Percentiles rank a stretch among this genome's conserved stretches.
These are phyloP conservation scores for Apamea anceps DNA, from an alignment of 2,888 invertebrate genomes.

Conservation along the genomic window DNA sequence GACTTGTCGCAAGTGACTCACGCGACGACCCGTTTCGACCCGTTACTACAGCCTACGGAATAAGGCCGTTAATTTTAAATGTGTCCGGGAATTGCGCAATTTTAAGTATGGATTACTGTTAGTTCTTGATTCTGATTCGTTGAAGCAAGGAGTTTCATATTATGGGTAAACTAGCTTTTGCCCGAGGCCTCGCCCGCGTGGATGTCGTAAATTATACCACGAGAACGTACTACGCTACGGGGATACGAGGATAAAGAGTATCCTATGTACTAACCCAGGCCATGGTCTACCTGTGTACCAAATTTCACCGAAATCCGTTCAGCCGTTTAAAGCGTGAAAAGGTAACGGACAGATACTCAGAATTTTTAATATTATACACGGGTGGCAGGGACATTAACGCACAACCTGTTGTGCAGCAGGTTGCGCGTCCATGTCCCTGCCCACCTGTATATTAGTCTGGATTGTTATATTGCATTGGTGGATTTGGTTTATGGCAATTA, in stretches of 20 bases:
- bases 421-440: no score
- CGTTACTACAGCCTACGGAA: slow-evolving; percentile 44
- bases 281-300: neutral
- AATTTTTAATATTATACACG: no score
- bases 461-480: neutral
- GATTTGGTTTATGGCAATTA: neutral
- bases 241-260: neutral
- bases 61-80: slow-evolving; percentile 49
- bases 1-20: slow-evolving; percentile 58
- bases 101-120: slow-evolving; percentile 14
- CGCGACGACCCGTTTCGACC: slow-evolving; percentile 43
- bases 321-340: neutral
- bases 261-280: neutral
- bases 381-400: accelerated
- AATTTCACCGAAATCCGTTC: neutral
- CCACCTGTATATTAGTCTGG: no score
- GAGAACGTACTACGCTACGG: no score
- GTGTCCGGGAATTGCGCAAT: slow-evolving; percentile 26
- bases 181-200: neutral
- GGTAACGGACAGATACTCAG: neutral
- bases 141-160: neutral
- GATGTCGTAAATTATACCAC: neutral
- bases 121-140: neutral
- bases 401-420: no score
- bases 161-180: neutral